These are phyloP conservation scores for Onychomys arenicola DNA, from an alignment of 2,797 vertebrate species.

Conservation along the genomic window DNA sequence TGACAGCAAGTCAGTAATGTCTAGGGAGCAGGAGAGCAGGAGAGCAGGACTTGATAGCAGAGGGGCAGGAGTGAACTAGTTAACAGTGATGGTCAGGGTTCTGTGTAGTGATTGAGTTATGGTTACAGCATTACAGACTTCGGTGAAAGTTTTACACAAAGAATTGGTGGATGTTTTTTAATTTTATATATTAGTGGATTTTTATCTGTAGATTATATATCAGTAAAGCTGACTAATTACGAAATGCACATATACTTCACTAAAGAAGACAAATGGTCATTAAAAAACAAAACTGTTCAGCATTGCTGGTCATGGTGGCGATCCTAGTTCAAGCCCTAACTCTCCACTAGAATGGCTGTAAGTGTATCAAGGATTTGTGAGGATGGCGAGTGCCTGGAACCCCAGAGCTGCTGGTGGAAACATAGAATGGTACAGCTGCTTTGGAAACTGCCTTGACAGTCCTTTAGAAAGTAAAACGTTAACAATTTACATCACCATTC, in stretches of 20 bases:
- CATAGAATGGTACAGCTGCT: not conserved
- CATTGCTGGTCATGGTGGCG: not conserved
- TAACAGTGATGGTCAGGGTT: not conserved
- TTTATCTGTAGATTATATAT: slow-evolving; percentile 27
- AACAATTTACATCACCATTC: not conserved
- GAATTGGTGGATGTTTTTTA: not conserved
- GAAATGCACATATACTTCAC: not conserved
- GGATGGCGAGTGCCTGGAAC: not conserved
- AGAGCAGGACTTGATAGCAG: not conserved
- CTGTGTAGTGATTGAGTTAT: not conserved
- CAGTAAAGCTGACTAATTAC: slow-evolving; percentile 35
- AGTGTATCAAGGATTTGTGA: not conserved
- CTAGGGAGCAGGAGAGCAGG: not conserved
- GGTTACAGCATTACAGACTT: not conserved
- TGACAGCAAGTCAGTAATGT: not conserved
- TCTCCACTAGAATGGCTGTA: not conserved
- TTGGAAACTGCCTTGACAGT: not conserved
- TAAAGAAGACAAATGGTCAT: slow-evolving; percentile 31
- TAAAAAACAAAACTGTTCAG: not conserved
- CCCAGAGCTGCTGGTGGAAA: not conserved
- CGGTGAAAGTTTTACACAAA: not conserved
- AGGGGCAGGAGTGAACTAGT: not conserved
- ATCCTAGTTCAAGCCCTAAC: not conserved
- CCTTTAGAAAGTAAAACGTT: not conserved
- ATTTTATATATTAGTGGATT: not conserved